phyloP scores from a whole-genome alignment of 2,113 vertebrate genomes.

The Cebidichthys violaceus region DNA sequence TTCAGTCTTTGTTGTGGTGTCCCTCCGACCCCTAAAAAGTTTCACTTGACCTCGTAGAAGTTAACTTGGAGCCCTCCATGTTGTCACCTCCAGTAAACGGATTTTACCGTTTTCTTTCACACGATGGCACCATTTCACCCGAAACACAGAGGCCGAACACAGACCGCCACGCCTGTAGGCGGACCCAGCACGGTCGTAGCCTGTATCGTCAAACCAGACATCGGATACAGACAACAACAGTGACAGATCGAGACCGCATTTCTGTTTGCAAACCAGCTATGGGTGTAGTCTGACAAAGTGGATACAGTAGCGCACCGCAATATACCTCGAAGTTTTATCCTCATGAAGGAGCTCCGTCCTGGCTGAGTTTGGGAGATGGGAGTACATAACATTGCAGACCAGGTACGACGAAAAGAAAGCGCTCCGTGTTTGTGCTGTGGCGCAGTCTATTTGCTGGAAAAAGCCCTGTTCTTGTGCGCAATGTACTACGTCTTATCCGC shows the following conservation, averaged over 20 bases:
- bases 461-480: constrained; percentile 65
- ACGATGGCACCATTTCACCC: constrained; percentile 45
- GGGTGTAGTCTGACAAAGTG: constrained; percentile 75
- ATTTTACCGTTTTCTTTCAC: constrained; percentile 22
- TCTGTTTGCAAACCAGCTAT: constrained; percentile 68
- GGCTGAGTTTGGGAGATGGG: constrained; percentile 94
- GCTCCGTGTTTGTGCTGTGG: constrained; percentile 64
- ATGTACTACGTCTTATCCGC: constrained; percentile 17
- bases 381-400: constrained; percentile 94
- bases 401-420: constrained; percentile 82
- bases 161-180: constrained; percentile 83
- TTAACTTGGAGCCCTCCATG: background rate
- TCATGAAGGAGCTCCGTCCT: constrained; percentile 93
- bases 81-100: background rate
- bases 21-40: background rate
- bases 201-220: constrained; percentile 73
- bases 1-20: background rate
- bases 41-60: background rate
- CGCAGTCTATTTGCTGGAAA: constrained; percentile 79
- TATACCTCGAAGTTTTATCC: constrained; percentile 82
- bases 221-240: constrained; percentile 82
- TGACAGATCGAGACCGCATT: constrained; percentile 74
- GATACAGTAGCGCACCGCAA: constrained; percentile 70
- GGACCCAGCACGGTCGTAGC: constrained; percentile 71
- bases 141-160: background rate